These are phyloP conservation scores for Acanthiza pusilla DNA, from an alignment of 2,797 vertebrate genomes.

Conservation along the genomic window DNA sequence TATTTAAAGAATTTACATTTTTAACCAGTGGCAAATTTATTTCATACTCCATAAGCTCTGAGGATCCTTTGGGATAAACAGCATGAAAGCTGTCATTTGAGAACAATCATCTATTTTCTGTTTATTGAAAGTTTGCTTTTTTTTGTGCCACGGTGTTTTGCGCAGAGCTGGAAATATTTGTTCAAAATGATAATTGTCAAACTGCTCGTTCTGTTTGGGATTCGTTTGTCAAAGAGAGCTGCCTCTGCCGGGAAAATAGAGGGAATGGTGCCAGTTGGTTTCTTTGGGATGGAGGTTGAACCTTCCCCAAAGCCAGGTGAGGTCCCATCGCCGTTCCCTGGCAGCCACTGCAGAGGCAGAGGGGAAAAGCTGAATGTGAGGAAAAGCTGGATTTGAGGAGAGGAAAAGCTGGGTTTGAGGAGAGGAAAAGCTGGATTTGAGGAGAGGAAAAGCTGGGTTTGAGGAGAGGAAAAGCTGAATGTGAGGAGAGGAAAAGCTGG, in stretches of 20 bases:
- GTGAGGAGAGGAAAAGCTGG: too few relatives aligned
- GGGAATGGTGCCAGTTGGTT: not conserved
- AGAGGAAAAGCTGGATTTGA: too few relatives aligned
- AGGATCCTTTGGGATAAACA: slow-evolving; percentile 59
- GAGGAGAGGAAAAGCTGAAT: not conserved
- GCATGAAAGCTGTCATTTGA: slow-evolving; percentile 47
- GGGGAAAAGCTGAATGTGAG: not conserved
- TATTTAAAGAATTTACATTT: slow-evolving; percentile 69
- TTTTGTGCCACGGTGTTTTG: slow-evolving; percentile 35
- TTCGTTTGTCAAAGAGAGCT: not conserved
- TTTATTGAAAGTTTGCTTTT: slow-evolving; percentile 48
- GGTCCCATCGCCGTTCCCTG: accelerated
- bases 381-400: too few relatives aligned
- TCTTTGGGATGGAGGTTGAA: not conserved
- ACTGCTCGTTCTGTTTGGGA: not conserved
- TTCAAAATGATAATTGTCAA: slow-evolving; percentile 36
- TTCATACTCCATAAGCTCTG: slow-evolving; percentile 36
- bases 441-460: not conserved
- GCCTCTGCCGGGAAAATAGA: not conserved
- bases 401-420: too few relatives aligned
- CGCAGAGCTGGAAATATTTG: slow-evolving; percentile 46
- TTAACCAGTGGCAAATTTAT: slow-evolving; percentile 60
- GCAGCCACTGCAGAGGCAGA: not conserved
- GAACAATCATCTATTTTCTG: slow-evolving; percentile 54
- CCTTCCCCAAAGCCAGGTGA: not conserved